phyloP scores from a whole-genome alignment of 2,797 vertebrate species.

The Euthynnus affinis region DNA sequence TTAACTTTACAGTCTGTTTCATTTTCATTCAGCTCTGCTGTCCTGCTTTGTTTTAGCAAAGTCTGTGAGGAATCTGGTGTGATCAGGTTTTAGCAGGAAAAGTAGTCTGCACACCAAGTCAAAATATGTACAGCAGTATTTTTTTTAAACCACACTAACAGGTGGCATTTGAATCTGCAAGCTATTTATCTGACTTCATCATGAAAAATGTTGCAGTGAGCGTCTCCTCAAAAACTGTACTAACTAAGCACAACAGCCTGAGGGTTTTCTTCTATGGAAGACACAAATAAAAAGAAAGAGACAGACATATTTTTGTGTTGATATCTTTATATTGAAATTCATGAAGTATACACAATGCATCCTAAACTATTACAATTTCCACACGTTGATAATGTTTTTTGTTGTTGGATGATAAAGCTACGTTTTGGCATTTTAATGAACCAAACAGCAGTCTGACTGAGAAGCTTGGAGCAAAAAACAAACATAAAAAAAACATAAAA shows the following conservation, averaged over 20 bases:
- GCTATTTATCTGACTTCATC: too few species aligned
- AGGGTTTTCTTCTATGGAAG: not conserved
- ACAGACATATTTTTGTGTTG: constrained; percentile 56
- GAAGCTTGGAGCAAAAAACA: constrained; percentile 81
- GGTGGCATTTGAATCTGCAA: too few species aligned
- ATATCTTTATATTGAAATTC: constrained; percentile 94
- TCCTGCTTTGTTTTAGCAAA: too few species aligned
- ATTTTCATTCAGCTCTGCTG: too few species aligned
- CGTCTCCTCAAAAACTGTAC: not conserved
- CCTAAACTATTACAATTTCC: constrained; percentile 95
- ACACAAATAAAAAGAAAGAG: constrained; percentile 2
- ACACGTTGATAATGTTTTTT: constrained; percentile 89
- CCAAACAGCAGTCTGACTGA: constrained; percentile 89
- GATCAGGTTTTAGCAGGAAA: too few species aligned
- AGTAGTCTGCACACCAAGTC: too few species aligned
- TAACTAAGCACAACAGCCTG: too few species aligned
- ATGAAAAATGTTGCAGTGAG: too few species aligned
- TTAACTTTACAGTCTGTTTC: too few species aligned
- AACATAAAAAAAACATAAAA: constrained; percentile 64
- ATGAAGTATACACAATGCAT: constrained; percentile 95
- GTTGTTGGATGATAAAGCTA: constrained; percentile 88
- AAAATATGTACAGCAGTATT: too few species aligned
- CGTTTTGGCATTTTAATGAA: constrained; percentile 89
- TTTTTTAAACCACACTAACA: too few species aligned
- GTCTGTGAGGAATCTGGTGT: too few species aligned